Conservation (phyloP, 2,797 vertebrate species). For the Balearica regulorum region DNA sequence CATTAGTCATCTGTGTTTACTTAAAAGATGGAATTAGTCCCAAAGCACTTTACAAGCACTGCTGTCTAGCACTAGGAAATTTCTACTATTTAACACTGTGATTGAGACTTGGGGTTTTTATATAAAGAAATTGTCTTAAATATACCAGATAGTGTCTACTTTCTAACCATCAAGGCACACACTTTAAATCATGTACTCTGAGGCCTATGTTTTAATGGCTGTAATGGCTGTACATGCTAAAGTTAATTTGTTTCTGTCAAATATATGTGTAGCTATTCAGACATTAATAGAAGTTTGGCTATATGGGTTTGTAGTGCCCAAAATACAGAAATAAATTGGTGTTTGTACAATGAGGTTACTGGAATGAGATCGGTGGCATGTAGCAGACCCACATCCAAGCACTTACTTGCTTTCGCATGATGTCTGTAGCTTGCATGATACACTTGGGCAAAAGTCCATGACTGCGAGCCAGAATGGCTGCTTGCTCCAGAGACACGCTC, state of each 20-base stretch:
- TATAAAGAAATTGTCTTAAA: background rate
- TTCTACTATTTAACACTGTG: background rate
- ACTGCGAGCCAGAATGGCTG: slow-evolving; percentile 89
- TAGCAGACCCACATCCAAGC: background rate
- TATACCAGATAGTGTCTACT: background rate
- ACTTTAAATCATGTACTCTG: background rate
- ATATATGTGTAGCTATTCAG: background rate
- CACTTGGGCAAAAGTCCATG: slow-evolving; percentile 93
- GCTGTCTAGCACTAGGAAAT: background rate
- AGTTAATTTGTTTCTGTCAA: background rate
- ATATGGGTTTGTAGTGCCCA: background rate
- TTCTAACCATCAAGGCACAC: background rate
- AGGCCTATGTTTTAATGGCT: background rate
- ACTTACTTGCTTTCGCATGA: slow-evolving; percentile 96
- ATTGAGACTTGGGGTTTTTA: background rate
- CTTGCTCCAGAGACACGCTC: slow-evolving; percentile 92
- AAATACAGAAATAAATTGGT: background rate
- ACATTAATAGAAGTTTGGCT: background rate
- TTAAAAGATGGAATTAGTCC: slow-evolving; percentile 15
- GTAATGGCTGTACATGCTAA: background rate
- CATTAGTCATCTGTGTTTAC: slow-evolving; percentile 46
- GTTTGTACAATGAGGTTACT: background rate
- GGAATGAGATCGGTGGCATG: fast-evolving
- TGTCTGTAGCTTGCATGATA: slow-evolving; percentile 97
- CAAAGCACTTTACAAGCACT: slow-evolving; percentile 8